Evolutionary conservation across 37 sponge, comb jelly and placozoan species (phyloP), one percentile per base, ranked within the genome.

Genomic region (Dysidea cf. avara): DNA sequence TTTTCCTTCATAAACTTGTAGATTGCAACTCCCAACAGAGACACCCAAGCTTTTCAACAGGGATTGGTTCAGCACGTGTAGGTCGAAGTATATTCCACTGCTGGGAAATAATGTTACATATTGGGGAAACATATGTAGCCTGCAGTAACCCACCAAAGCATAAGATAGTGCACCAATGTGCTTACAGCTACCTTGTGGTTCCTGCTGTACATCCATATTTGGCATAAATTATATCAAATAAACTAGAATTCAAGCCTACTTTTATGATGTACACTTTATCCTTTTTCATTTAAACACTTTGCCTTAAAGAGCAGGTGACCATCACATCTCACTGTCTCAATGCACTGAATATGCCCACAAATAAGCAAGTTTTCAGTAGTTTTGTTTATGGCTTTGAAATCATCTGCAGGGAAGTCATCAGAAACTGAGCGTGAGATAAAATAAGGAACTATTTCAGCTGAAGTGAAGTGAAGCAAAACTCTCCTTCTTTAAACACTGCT

Each of bases 101-200:
- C 5, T 60, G 62, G 21, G 38, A 25, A 24, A 36, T 54, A n/a
- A 32, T 24, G 7, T 54, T 71, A 56, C 56, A 71, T 17, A 47
- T 73, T 61, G 62, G 21, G 75, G 58, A 35, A 72, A 17, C 37
- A 9, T 13, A 24, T 60, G 46, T 37, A 24, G 47, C 7, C 49
- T 17, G 39, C 60, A 56, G 29, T 58, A 72, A 35, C 29, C 49
- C 25, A 58, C 39, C 29, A 72, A 43, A 38, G 61, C 61, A 68
- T 79, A 79, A 35, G 70, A 79, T 47, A 79, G 25, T 32, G 83
- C 83, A 31, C 49, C 83, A 58, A 82, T 74, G 61, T 81, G 82
- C 37, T 68, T 75, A 51, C 83, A 75, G 30, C 58, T 59, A 37
- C 53, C 80, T 48, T 21, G 43, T 40, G 80, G 80, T 18, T 29